Conservation (phyloP, 2,797 vertebrate genomes). For the Rousettus madagascariensis region DNA sequence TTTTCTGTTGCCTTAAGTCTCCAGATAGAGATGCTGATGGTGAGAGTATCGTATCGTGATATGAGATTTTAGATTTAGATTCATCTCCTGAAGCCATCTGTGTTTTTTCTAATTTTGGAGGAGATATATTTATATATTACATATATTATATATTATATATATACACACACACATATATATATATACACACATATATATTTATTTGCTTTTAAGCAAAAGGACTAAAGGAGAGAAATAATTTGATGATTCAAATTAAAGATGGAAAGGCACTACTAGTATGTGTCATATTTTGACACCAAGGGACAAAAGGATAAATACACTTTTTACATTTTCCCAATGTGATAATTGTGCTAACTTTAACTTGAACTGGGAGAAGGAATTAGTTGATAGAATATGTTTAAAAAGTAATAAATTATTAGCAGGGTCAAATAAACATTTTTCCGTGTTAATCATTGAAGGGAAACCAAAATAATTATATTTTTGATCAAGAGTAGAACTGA, state of each 20-base stretch:
- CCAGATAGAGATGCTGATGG: not conserved
- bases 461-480: constrained; percentile 42
- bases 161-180: too few species aligned
- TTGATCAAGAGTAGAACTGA: constrained; percentile 37
- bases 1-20: not conserved
- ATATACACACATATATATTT: too few species aligned
- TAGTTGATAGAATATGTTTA: constrained; percentile 9
- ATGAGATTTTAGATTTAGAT: not conserved
- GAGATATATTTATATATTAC: too few species aligned
- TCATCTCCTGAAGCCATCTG: not conserved
- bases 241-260: constrained; percentile 26
- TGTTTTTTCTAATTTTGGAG: not conserved
- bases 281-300: constrained; percentile 24
- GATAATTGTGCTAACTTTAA: not conserved
- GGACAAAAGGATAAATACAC: not conserved
- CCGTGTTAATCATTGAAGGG: not conserved
- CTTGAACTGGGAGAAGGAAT: not conserved
- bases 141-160: too few species aligned
- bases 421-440: constrained; percentile 3
- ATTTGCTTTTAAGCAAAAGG: not conserved
- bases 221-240: not conserved
- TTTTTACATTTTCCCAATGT: constrained; percentile 14
- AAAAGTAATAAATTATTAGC: constrained; percentile 12
- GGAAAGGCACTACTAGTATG: not conserved
- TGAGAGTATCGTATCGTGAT: not conserved